Evolutionary conservation across 1,140 invertebrate genomes (phyloP), one percentile per base, ranked within the genome.

Genomic region (Drosophila melanica): DNA sequence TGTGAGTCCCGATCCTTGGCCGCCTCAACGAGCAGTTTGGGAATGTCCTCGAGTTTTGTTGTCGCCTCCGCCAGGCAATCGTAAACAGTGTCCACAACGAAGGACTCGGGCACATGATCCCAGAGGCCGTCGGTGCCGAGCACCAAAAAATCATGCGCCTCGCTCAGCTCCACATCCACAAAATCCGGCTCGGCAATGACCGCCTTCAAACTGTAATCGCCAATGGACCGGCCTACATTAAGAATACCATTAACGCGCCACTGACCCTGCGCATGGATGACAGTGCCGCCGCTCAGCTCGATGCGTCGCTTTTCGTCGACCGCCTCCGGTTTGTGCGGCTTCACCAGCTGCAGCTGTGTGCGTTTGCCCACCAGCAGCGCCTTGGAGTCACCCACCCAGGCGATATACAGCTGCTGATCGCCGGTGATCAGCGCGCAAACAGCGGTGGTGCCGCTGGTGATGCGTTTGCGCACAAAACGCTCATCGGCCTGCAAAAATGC

Each of bases 381-480:
- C 93, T 97, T 96, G 12, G 98, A 99, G 93, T 99, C 98, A 18
- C 98, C 98, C 12, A 96, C 94, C 98, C 98, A 99, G 8, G 96
- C 97, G 48, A 98, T 93, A 82, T 97, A 95, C 55, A 99, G 92
- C 30, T 78, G 71, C 57, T 93, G 93, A 81, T 94, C 94, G 65
- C 95, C 42, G 12, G 67, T 75, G 16, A 89, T 80, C 9, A 89
- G 44, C 0, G 95, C 95, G 90, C 95, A 94, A 12, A 98, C 94
- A 42, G 96, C 98, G 20, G 98, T 99, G n/a, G 96, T 96, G 53
- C 98, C 98, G 92, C 96, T 91, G 3, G 81, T 85, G 11, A 91
- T 82, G 57, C 94, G 95, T 90, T 97, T 97, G 48, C 95, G 93
- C 27, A 95, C 90, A 92, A 98, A 98, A 53, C 95, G 93, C 54